A percentile compares a stretch with the other conserved stretches of the same genome.
Conservation (phyloP, 2,797 vertebrate species). For the Sardinella longiceps region DNA sequence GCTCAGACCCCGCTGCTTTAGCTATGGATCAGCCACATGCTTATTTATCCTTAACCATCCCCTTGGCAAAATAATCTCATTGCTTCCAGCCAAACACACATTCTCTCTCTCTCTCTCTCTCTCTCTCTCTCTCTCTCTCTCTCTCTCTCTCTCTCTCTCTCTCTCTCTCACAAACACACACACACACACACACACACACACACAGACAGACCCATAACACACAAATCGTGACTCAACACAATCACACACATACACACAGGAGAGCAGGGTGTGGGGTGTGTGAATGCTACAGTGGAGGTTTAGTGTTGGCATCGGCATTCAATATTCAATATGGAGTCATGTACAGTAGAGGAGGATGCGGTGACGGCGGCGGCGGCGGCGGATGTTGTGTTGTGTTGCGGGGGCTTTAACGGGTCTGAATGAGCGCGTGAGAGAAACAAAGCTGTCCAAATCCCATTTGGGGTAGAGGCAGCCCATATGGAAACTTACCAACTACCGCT, state of each 20-base stretch:
- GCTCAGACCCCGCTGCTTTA: slow-evolving; percentile 11
- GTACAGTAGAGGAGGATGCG: slow-evolving; percentile 45
- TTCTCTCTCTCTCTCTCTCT: background rate
- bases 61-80: slow-evolving; percentile 10
- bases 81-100: slow-evolving; percentile 24
- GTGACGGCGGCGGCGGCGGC: slow-evolving; percentile 58
- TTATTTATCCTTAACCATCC: slow-evolving; percentile 5
- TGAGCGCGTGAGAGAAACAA: slow-evolving; percentile 79
- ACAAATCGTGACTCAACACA: background rate
- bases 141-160: background rate
- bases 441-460: slow-evolving; percentile 87
- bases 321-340: background rate
- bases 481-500: slow-evolving; percentile 91
- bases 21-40: slow-evolving; percentile 20
- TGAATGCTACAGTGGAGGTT: background rate
- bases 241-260: slow-evolving; percentile 28
- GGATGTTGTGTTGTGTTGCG: slow-evolving; percentile 74
- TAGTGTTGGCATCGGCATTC: background rate
- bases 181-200: background rate
- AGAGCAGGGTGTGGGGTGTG: slow-evolving; percentile 34
- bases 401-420: slow-evolving; percentile 65
- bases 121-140: too few species aligned
- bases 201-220: background rate
- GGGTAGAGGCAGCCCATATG: slow-evolving; percentile 83
- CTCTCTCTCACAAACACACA: background rate